Conservation (phyloP, 2,113 vertebrate genomes). For the Pseudopodoces humilis region DNA sequence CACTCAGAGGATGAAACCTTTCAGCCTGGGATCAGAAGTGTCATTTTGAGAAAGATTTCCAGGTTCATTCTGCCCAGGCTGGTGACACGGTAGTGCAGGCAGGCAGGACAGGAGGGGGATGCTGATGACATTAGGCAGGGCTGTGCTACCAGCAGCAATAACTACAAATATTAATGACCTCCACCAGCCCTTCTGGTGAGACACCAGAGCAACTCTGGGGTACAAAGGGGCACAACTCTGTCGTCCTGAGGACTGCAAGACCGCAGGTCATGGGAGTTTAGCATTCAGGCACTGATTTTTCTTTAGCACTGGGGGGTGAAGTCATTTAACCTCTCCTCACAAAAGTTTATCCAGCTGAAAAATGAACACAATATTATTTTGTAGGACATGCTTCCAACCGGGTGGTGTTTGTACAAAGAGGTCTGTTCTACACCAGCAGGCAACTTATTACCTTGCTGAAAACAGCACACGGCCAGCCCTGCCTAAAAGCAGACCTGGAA, state of each 20-base stretch:
- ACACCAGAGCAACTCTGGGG: background rate
- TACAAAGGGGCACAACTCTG: background rate
- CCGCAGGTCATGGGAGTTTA: background rate
- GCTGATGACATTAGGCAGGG: background rate
- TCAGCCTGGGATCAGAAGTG: background rate
- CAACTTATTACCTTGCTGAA: background rate
- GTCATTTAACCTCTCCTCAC: background rate
- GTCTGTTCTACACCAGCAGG: background rate
- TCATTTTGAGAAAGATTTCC: background rate
- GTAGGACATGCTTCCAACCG: background rate
- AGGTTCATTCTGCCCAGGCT: background rate
- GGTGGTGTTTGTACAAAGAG: background rate
- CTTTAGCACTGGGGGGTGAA: background rate
- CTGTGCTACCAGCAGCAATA: background rate
- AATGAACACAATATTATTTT: background rate
- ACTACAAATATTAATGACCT: background rate
- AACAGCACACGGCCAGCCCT: background rate
- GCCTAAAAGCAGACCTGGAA: background rate
- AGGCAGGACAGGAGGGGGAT: background rate
- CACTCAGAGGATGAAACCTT: background rate
- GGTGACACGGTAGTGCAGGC: rapidly evolving
- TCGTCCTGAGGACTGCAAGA: background rate
- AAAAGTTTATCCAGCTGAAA: slow-evolving; percentile 21
- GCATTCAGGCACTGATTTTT: background rate
- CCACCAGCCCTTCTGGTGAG: background rate